Conservation (phyloP, 1,140 invertebrate genomes). For the Oncopeltus fasciatus region DNA sequence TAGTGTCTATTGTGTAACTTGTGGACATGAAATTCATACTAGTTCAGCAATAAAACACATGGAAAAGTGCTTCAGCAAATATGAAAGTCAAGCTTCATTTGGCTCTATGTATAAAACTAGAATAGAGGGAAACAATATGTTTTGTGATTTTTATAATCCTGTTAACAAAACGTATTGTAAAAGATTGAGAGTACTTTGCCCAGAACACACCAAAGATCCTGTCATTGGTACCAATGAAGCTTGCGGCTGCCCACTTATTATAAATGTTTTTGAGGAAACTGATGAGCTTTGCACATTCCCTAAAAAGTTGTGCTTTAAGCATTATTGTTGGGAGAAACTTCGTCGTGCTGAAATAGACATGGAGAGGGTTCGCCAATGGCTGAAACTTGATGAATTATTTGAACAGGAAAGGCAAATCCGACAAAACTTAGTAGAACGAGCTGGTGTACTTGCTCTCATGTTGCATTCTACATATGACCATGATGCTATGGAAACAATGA, state of each 20-base stretch:
- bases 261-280: conserved; percentile 62
- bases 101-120: conserved; percentile 85
- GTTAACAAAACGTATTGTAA: conserved; percentile 89
- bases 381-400: conserved; percentile 86
- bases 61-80: conserved; percentile 93
- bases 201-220: conserved; percentile 93
- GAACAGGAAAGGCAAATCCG: conserved; percentile 83
- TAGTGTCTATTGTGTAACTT: conserved; percentile 90
- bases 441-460: conserved; percentile 84
- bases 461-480: conserved; percentile 90
- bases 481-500: conserved; percentile 63
- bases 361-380: conserved; percentile 53
- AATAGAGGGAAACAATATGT: conserved; percentile 90
- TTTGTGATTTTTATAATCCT: conserved; percentile 92
- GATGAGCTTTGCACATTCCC: conserved; percentile 71
- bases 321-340: conserved; percentile 92
- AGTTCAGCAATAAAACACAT: conserved; percentile 80
- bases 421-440: conserved; percentile 62
- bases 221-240: conserved; percentile 70
- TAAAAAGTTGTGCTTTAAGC: conserved; percentile 82
- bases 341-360: conserved; percentile 68
- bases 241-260: conserved; percentile 80
- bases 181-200: conserved; percentile 85
- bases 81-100: conserved; percentile 93
- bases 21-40: conserved; percentile 83